Conservation (phyloP, 1,140 invertebrate species). For the Euwallacea fornicatus region DNA sequence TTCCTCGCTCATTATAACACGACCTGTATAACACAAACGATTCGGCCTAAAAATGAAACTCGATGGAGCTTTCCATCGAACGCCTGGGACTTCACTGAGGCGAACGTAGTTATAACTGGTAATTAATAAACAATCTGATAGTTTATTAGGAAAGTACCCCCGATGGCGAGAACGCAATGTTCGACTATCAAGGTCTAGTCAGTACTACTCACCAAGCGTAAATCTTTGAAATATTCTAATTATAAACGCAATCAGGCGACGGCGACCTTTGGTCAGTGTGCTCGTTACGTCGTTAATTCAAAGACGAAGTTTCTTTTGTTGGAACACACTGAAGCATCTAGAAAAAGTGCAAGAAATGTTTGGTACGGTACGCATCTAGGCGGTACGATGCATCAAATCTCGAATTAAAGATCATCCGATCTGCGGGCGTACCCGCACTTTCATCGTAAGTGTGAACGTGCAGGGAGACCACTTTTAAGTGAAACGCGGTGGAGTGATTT, state of each 20-base stretch:
- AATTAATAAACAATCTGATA: too few relatives aligned
- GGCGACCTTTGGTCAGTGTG: conserved; percentile 6
- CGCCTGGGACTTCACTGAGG: too few relatives aligned
- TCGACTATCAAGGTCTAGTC: background rate
- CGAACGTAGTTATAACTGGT: too few relatives aligned
- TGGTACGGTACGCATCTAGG: background rate
- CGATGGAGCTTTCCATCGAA: background rate
- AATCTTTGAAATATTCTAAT: conserved; percentile 6
- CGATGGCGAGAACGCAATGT: background rate
- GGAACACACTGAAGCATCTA: too few relatives aligned
- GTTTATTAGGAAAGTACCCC: too few relatives aligned
- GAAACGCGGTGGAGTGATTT: background rate
- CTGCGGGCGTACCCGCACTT: conserved; percentile 3
- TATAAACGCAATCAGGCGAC: conserved; percentile 16
- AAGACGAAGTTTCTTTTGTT: background rate
- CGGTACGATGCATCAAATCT: conserved; percentile 8
- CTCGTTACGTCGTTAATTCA: background rate
- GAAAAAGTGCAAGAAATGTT: too few relatives aligned
- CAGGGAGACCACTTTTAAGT: background rate
- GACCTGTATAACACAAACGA: background rate
- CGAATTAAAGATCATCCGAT: conserved; percentile 9
- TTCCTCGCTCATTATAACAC: conserved; percentile 22
- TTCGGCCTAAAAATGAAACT: background rate
- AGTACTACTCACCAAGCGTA: background rate
- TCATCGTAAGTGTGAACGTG: background rate